Percentiles rank a stretch among this genome's conserved stretches.
phyloP scores from a whole-genome alignment of 2,888 invertebrate genomes.

The Teleogryllus oceanicus region DNA sequence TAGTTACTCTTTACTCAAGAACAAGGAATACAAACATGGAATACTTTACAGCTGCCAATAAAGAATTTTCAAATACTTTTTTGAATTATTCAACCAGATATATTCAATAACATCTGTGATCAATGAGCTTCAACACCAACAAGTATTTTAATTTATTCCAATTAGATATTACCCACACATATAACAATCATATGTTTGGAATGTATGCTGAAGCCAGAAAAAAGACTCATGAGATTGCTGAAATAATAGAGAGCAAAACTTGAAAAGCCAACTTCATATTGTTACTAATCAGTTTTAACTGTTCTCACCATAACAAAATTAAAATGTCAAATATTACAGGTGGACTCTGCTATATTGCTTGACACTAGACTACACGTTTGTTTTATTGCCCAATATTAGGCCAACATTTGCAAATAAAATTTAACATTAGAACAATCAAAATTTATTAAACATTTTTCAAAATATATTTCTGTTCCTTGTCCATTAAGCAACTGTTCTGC shows the following conservation, averaged over 20 bases:
- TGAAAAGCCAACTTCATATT: background rate
- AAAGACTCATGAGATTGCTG: background rate
- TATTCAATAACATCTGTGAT: background rate
- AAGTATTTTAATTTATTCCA: background rate
- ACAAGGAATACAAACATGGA: background rate
- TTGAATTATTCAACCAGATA: background rate
- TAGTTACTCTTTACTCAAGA: background rate
- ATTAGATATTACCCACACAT: background rate
- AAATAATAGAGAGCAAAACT: background rate
- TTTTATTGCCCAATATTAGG: too few species aligned
- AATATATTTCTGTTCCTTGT: too few species aligned
- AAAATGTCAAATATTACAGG: too few species aligned
- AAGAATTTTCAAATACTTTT: background rate
- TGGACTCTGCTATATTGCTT: too few species aligned
- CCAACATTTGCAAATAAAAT: too few species aligned
- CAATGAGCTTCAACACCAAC: constrained; percentile 6
- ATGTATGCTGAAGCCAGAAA: constrained; percentile 2
- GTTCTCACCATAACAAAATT: too few species aligned
- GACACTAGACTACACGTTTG: too few species aligned
- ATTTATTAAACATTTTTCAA: too few species aligned
- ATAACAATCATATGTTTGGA: background rate
- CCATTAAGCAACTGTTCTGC: too few species aligned
- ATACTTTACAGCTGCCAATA: background rate
- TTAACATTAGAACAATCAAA: too few species aligned
- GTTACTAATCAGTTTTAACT: too few species aligned